A percentile compares a stretch with the other conserved stretches of the same genome.
Evolutionary conservation across 2,797 vertebrate genomes (phyloP).

Genomic region (Hippopotamyrus pictus): DNA sequence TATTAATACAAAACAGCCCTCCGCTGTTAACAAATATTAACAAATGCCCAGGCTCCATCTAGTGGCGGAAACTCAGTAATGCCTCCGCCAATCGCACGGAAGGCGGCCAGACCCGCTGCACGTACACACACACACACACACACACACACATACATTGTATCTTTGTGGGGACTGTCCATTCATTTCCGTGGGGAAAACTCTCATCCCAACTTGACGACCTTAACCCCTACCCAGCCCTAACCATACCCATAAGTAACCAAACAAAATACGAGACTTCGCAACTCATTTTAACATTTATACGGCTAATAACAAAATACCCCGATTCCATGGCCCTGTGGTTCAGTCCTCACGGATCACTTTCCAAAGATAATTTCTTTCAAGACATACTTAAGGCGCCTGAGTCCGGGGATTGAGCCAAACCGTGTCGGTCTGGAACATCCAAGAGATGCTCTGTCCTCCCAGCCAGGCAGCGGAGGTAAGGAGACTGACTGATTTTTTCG

Average conservation of each 20-base stretch:
- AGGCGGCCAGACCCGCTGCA: not conserved
- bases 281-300: not conserved
- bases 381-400: not conserved
- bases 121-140: not conserved
- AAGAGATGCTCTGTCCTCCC: not conserved
- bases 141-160: not conserved
- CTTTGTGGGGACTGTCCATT: not conserved
- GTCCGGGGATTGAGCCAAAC: not conserved
- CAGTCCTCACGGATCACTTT: conserved; percentile 25
- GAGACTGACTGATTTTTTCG: not conserved
- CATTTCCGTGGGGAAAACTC: not conserved
- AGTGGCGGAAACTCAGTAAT: not conserved
- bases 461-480: not conserved
- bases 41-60: not conserved
- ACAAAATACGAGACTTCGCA: not conserved
- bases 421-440: not conserved
- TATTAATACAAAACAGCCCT: not conserved
- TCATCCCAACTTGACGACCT: not conserved
- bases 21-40: not conserved
- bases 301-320: conserved; percentile 1
- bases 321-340: conserved; percentile 15
- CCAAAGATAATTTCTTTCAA: conserved; percentile 23
- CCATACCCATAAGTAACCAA: not conserved
- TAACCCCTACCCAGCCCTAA: not conserved
- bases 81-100: not conserved